Base-by-base conservation (phyloP, 2,113 vertebrate genomes). In the Malurus alboscapulatus region DNA sequence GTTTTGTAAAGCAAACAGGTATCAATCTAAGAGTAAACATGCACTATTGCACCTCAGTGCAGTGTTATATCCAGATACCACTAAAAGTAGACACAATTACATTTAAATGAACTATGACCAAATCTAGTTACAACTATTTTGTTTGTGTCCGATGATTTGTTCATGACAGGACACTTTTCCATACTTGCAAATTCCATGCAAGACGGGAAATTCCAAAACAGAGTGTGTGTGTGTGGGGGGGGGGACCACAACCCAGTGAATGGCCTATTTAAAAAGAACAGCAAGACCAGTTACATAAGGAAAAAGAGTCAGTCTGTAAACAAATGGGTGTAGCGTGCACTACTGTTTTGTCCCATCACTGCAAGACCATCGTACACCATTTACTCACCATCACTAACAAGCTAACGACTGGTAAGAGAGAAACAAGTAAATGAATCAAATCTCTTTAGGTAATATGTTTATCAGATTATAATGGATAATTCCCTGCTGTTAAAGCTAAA, bases 121-220 rank as follows among this genome's bases (percentile, higher is more conserved):
- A 53, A 82, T 81, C 51, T 40, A 91, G 84, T 32, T 80, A 3
- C 22, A 68, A 84, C 51, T 63, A 62, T 78, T 92, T 95, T 36
- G 42, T 87, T 73, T 63, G 61, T 26, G 45, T 58, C 57, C 20
- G 15, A 40, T 15, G 19, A 58, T 36, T 58, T 61, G 45, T 14
- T 73, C 21, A 38, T 7, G 9, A 69, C 38, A 78, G 36, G 21
- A 55, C 32, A 50, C 19, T 82, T 47, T 30, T 42, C 50, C n/a
- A 13, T 53, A 72, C 22, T 66, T 62, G 27, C 32, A 83, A 63
- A 50, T 92, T 48, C 55, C 54, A 29, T 17, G 47, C 45, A 90
- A 69, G 85, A 81, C 7, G 20, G 42, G 54, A 51, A 90, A 94
- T 85, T 36, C 67, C 59, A 71, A 84, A 72, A 15, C 53, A 83